Conservation (phyloP, 2,113 vertebrate species). For the Hippopotamus amphibius region DNA sequence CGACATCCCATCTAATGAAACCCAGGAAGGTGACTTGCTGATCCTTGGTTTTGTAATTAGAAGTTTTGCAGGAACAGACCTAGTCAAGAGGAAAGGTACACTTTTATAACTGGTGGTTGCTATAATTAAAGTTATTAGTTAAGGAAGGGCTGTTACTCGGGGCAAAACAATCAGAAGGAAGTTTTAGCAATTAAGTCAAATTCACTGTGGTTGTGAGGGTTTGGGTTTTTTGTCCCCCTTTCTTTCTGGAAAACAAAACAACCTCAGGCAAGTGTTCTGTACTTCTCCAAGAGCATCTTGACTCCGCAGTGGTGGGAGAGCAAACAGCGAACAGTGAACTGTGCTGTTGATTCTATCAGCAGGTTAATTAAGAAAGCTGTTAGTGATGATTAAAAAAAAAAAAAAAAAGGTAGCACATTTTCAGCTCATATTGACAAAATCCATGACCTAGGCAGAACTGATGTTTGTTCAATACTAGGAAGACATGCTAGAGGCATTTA, state of each 20-base stretch:
- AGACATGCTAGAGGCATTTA: conserved; percentile 63
- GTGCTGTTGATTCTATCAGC: conserved; percentile 50
- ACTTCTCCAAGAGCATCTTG: conserved; percentile 36
- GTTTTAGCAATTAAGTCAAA: conserved; percentile 75
- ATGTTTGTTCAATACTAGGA: conserved; percentile 58
- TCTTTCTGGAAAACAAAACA: conserved; percentile 68
- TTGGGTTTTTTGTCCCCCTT: background rate
- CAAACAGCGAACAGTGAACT: conserved; percentile 19
- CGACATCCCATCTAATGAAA: background rate
- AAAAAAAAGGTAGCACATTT: background rate
- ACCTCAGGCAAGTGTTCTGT: conserved; percentile 56
- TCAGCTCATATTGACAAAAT: conserved; percentile 54
- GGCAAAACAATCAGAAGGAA: conserved; percentile 68
- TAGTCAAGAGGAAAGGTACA: conserved; percentile 29
- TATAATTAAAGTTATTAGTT: conserved; percentile 73
- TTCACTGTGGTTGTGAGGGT: conserved; percentile 41
- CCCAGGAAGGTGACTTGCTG: background rate
- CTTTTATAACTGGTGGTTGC: conserved; percentile 61
- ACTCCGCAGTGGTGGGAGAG: background rate
- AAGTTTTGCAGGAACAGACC: conserved; percentile 35
- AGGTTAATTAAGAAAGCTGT: conserved; percentile 73
- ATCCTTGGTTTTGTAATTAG: conserved; percentile 40
- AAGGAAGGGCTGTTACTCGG: conserved; percentile 57
- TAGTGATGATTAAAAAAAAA: background rate
- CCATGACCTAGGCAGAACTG: conserved; percentile 20